Percentiles rank a stretch among this genome's conserved stretches.
Conservation (phyloP, 2,113 vertebrate genomes). For the Myotis lucifugus region DNA sequence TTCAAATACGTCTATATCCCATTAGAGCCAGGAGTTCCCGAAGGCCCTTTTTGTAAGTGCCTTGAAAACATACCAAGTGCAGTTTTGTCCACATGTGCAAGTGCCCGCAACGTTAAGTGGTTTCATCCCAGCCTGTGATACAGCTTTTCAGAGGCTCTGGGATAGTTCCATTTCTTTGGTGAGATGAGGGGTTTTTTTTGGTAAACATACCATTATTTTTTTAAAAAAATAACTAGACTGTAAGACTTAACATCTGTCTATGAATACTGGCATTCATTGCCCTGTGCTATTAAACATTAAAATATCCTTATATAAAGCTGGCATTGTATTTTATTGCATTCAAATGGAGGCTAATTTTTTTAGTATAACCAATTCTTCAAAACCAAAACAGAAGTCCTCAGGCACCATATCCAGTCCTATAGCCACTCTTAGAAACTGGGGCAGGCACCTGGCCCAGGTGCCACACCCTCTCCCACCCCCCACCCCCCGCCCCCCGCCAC, state of each 20-base stretch:
- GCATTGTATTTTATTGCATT: neutral
- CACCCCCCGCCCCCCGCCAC: too few relatives aligned
- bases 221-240: neutral
- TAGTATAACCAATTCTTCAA: neutral
- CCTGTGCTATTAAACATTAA: neutral
- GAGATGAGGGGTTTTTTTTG: neutral
- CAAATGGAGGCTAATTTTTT: neutral
- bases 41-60: neutral
- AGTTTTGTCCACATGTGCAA: conserved; percentile 5
- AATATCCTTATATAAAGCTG: neutral
- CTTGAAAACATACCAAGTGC: conserved; percentile 19
- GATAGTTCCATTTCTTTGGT: neutral
- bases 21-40: neutral
- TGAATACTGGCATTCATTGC: neutral
- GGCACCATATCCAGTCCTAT: neutral
- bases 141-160: neutral
- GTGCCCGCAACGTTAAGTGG: neutral
- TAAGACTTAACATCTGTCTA: neutral
- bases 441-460: neutral
- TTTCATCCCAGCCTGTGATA: neutral
- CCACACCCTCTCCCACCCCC: neutral
- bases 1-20: conserved; percentile 60
- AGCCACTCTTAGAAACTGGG: neutral
- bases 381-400: neutral
- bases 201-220: neutral